A percentile compares a stretch with the other conserved stretches of the same genome.
Evolutionary conservation across 2,113 vertebrate genomes (phyloP).

Genomic region (Anoura caudifer): DNA sequence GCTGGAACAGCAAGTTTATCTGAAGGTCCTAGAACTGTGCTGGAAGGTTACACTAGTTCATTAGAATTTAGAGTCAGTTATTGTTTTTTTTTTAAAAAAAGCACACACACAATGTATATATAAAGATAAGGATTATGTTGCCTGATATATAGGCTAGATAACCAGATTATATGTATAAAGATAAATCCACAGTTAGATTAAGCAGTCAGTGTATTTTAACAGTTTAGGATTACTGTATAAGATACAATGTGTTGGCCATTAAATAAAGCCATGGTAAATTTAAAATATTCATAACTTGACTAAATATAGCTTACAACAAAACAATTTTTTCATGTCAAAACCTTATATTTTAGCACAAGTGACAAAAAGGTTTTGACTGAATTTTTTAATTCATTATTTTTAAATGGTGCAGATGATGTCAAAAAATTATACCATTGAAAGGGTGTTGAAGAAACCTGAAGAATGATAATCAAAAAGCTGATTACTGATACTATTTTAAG

Average conservation of each 20-base stretch:
- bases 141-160: not conserved
- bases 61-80: not conserved
- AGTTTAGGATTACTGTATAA: not conserved
- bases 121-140: not conserved
- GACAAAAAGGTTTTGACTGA: not conserved
- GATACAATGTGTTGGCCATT: not conserved
- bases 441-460: not conserved
- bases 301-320: not conserved
- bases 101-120: not conserved
- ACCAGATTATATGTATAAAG: not conserved
- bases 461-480: not conserved
- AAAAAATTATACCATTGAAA: not conserved
- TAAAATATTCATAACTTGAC: not conserved
- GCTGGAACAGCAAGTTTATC: not conserved
- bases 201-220: not conserved
- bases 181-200: slow-evolving; percentile 13
- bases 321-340: slow-evolving; percentile 2
- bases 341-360: not conserved
- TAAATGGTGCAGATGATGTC: not conserved
- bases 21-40: not conserved
- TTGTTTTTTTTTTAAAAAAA: not conserved
- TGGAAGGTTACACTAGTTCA: not conserved
- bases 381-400: slow-evolving; percentile 27
- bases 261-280: not conserved
- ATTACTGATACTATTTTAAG: slow-evolving; percentile 18